phyloP scores from a whole-genome alignment of 2,888 invertebrate genomes.

The Microctonus brassicae region DNA sequence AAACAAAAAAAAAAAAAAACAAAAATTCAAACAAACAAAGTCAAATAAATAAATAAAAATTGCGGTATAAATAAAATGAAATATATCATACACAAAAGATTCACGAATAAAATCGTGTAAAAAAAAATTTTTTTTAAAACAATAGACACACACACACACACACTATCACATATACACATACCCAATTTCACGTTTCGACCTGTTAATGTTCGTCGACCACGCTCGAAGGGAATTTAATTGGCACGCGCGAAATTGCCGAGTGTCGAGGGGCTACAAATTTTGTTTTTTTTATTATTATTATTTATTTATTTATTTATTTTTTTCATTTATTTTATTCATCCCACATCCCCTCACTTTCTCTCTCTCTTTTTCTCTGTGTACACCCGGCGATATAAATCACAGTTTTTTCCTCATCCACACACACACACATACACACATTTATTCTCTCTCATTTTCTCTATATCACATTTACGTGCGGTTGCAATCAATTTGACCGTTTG shows the following conservation, averaged over 20 bases:
- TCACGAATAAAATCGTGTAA: not conserved
- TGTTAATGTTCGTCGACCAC: constrained; percentile 48
- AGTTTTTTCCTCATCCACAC: constrained; percentile 21
- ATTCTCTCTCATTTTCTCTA: not conserved
- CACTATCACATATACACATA: constrained; percentile 14
- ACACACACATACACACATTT: not conserved
- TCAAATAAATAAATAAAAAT: not conserved
- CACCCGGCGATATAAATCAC: constrained; percentile 42
- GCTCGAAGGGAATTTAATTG: constrained; percentile 59
- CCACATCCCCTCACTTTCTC: constrained; percentile 9
- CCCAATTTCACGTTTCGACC: constrained; percentile 40
- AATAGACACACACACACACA: not conserved
- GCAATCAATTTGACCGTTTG: constrained; percentile 34
- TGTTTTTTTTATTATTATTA: not conserved
- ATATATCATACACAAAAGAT: not conserved
- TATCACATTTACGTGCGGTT: constrained; percentile 36
- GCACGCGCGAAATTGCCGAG: constrained; percentile 57
- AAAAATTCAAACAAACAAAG: constrained; percentile 13
- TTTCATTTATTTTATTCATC: constrained; percentile 4
- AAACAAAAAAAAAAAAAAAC: constrained; percentile 31
- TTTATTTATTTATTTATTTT: not conserved
- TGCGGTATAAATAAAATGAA: no score
- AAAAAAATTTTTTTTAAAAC: not conserved
- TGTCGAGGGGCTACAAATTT: constrained; percentile 38
- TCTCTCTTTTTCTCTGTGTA: constrained; percentile 17